Evolutionary conservation across 2,797 vertebrate genomes (phyloP), one percentile per base, ranked within the genome.

Genomic region (Xenopus petersii): DNA sequence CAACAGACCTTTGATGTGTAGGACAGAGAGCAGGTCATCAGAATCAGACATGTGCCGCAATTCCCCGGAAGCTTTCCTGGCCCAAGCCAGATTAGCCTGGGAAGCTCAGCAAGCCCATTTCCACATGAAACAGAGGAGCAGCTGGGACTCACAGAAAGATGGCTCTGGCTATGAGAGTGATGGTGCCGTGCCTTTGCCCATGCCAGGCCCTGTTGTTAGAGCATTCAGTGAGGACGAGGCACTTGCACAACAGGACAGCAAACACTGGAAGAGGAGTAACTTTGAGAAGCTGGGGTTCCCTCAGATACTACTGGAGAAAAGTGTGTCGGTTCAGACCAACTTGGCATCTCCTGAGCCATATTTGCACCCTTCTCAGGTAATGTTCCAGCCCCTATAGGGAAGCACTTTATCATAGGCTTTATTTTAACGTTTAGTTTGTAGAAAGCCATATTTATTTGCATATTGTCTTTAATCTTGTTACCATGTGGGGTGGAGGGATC

Each of bases 141-240:
- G 96, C 71, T 97, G 96, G 95, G 96, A 97, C 64, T 91, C 92
- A 0, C 92, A 93, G 75, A 92, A 92, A 65, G 92, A 93, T 0
- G 91, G 91, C 3, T 92, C 92, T 0, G 97, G 97, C 21, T 99
- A 98, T 0, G 97, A 99, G 88, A 99, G 97, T 0, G 97, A 99
- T 0, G 97, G 97, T 0, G 97, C 97, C 0, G 75, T 94, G 64
- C 97, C 97, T 0, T 80, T 93, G 47, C 97, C 97, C 0, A 87
- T 99, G 84, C 97, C 97, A 0, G 97, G 97, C 0, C 97, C 97
- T 0, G 97, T 98, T 82, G 95, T 97, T 7, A 83, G 97, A 9
- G 97, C 97, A 0, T 98, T 98, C 86, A 99, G 97, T 0, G 97
- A 99, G 82, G 97, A 98, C 0, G 97, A 98, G 85, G 97, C 96